Evolutionary conservation across 2,113 vertebrate genomes (phyloP).

Genomic region (Odocoileus hemionus): DNA sequence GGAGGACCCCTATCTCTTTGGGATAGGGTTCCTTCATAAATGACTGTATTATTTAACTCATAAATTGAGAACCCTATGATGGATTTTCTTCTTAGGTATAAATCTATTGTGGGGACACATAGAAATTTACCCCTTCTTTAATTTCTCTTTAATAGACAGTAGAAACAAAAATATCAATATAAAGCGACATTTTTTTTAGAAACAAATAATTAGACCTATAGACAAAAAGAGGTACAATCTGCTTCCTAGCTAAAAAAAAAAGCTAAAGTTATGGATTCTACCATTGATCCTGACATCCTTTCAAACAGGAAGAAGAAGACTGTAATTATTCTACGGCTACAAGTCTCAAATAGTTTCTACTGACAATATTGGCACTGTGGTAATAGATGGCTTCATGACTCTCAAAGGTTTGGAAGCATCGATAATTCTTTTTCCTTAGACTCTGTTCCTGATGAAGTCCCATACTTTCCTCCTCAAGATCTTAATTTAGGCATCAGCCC

Average conservation of each 20-base stretch:
- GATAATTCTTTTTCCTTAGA: background rate
- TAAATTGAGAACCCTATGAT: background rate
- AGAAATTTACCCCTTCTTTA: background rate
- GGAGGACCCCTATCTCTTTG: background rate
- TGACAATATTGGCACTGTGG: background rate
- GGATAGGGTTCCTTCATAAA: background rate
- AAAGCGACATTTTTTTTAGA: background rate
- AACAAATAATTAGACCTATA: conserved; percentile 21
- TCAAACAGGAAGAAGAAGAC: background rate
- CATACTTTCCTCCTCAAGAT: background rate
- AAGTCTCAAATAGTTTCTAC: background rate
- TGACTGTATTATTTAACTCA: background rate
- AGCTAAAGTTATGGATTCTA: background rate
- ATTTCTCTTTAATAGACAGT: background rate
- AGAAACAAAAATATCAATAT: background rate
- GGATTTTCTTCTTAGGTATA: background rate
- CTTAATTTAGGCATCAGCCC: background rate
- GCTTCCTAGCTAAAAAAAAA: background rate
- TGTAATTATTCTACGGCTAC: conserved; percentile 1
- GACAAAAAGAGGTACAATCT: background rate
- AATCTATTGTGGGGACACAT: background rate
- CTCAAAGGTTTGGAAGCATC: background rate
- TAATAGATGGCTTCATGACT: background rate
- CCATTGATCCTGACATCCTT: background rate
- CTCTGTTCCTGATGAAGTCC: background rate